Base-by-base conservation (phyloP, 1,140 invertebrate genomes). In the Ruditapes philippinarum region DNA sequence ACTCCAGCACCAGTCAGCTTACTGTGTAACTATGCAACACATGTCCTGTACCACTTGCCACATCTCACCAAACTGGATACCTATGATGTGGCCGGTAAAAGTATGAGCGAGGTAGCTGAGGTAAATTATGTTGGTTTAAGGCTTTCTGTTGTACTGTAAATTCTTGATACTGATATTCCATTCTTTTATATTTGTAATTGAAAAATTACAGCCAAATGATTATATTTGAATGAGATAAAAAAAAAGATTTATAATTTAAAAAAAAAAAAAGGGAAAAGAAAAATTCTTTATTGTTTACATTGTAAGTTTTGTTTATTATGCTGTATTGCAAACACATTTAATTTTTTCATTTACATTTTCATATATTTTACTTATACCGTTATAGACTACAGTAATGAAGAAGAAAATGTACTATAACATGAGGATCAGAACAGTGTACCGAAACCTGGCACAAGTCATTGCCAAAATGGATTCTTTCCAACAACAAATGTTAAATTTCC, bases 351-450 rank as follows among this genome's bases (percentile, higher is more conserved):
- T n/a, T n/a, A n/a, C n/a, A n/a, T n/a, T n/a, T n/a, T n/a, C n/a
- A n/a, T n/a, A n/a, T n/a, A 57, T 57, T 5, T 22, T 68, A n/a
- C 25, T 83, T 45, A 22, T n/a, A 79, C 49, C 45, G 79, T 88
- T 79, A 22, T 85, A 95, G 95, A 91, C 92, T 28, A 96, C 95
- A 40, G 95, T 96, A 11, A 89, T 92, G 40, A 96, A 95, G 91
- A 96, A 96, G 88, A 96, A 95, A 89, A 95, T 96, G 93, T 96
- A 93, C 81, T 96, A 96, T 84, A 95, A 95, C 83, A 96, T 96
- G 95, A 92, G 93, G 62, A 89, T 93, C 12, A 95, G 95, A 65
- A 94, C 94, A 12, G 89, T 95, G n/a, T 80, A 90, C 19, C 88
- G 95, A 73, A 95, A 95, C 68, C 86, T 94, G 86, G 89, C 93